phyloP scores from a whole-genome alignment of 2,797 vertebrate species.

The Hydrocynus forskahlii region DNA sequence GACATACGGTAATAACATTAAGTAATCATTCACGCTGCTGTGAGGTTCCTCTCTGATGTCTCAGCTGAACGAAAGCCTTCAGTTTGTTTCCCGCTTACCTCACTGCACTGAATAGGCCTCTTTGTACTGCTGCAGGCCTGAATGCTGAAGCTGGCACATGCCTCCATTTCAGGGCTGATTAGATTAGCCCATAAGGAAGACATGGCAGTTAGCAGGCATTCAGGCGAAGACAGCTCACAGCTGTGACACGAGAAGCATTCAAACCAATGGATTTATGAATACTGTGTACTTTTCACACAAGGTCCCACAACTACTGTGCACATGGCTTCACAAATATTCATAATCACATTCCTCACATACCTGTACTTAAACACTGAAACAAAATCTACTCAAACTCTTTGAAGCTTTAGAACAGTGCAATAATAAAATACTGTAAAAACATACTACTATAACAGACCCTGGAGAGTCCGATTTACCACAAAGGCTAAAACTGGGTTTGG shows the following conservation, averaged over 20 bases:
- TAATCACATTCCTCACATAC: neutral
- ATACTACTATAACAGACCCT: neutral
- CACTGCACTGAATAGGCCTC: neutral
- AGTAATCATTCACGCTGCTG: constrained; percentile 14
- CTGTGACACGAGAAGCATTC: constrained; percentile 13
- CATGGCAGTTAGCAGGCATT: constrained; percentile 17
- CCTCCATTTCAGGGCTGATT: constrained; percentile 18
- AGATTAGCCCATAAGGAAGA: constrained; percentile 11
- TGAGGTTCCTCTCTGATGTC: constrained; percentile 4
- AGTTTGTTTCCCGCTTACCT: constrained; percentile 7
- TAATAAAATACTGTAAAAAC: too few species aligned
- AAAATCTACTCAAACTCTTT: neutral
- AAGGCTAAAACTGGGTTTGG: neutral
- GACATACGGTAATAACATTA: constrained; percentile 33
- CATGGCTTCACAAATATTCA: neutral
- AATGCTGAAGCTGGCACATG: constrained; percentile 5
- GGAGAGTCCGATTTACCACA: neutral
- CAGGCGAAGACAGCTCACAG: constrained; percentile 14
- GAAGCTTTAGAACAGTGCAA: neutral
- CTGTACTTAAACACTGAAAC: neutral
- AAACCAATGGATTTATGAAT: constrained; percentile 4
- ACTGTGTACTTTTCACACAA: neutral
- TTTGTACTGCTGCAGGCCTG: constrained; percentile 1
- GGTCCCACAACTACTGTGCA: neutral
- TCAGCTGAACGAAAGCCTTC: neutral